These are phyloP conservation scores for Scortum barcoo DNA, from an alignment of 2,113 vertebrate genomes.

Conservation along the genomic window DNA sequence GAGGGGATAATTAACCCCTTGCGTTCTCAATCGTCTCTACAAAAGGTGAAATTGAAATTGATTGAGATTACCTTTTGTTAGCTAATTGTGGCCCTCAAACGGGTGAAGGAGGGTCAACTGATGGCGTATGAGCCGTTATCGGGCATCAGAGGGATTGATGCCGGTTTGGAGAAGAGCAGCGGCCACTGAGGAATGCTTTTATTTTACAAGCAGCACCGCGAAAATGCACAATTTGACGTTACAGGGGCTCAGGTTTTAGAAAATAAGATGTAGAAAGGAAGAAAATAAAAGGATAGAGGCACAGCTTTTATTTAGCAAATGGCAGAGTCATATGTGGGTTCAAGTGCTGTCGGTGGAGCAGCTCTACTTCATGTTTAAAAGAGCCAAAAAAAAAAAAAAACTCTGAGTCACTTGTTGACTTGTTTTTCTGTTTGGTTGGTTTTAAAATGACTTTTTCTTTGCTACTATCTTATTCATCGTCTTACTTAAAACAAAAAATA, in stretches of 20 bases:
- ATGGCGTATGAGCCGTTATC: conserved; percentile 21
- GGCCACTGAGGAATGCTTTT: not conserved
- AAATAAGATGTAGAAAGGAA: not conserved
- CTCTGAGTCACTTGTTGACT: not conserved
- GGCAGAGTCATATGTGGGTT: no score
- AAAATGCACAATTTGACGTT: not conserved
- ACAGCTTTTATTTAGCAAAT: not conserved
- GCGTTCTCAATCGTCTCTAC: conserved; percentile 44
- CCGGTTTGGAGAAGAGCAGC: not conserved
- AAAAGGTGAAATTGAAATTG: conserved; percentile 74
- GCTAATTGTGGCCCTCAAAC: conserved; percentile 64
- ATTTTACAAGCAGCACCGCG: not conserved
- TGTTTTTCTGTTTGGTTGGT: not conserved
- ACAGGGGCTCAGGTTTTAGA: not conserved
- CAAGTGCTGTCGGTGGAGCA: not conserved
- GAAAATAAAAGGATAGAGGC: no score
- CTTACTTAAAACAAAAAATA: not conserved
- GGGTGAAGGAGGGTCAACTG: conserved; percentile 36
- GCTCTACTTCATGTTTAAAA: not conserved
- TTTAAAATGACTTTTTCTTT: no score
- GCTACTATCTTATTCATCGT: not conserved
- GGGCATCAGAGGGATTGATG: conserved; percentile 17
- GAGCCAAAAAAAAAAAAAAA: not conserved
- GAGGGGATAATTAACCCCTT: conserved; percentile 75
- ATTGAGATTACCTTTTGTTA: conserved; percentile 65